These are phyloP conservation scores for Pseudococcus jackbeardsleyi DNA, from an alignment of 2,888 invertebrate genomes.

Conservation along the genomic window DNA sequence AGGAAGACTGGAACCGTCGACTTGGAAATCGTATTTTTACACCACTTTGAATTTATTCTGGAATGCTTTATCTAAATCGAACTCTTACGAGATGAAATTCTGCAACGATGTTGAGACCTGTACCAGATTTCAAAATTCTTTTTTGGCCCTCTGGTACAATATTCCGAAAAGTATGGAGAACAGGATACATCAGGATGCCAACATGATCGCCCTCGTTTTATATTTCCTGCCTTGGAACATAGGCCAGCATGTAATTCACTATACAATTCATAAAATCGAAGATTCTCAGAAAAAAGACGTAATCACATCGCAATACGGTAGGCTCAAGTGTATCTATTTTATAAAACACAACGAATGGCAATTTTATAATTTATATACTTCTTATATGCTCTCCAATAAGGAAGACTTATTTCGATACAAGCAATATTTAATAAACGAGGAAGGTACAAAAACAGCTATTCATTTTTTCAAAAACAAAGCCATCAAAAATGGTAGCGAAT, in stretches of 20 bases:
- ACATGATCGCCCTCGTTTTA: conserved; percentile 7
- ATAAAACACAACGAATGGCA: conserved; percentile 43
- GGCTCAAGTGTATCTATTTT: conserved; percentile 5
- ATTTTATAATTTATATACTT: conserved; percentile 45
- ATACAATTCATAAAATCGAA: not conserved
- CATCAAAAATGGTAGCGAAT: conserved; percentile 41
- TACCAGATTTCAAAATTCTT: not conserved
- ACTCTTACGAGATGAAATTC: conserved; percentile 9
- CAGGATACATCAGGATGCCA: conserved; percentile 7
- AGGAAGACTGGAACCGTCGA: not conserved
- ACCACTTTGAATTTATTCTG: conserved; percentile 20
- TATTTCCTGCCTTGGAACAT: conserved; percentile 40
- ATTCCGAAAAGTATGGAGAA: conserved; percentile 13
- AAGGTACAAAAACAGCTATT: not conserved
- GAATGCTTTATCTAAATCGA: not conserved
- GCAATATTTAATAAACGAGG: not conserved
- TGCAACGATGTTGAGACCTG: not conserved
- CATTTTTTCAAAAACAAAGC: conserved; percentile 37
- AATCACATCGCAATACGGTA: not conserved
- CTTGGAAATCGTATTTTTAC: conserved; percentile 33
- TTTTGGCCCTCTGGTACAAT: not conserved
- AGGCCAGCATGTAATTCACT: not conserved
- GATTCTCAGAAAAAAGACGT: not conserved
- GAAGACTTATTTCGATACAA: conserved; percentile 33
- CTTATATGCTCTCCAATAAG: conserved; percentile 29